These are phyloP conservation scores for Cairina moschata DNA, from an alignment of 2,113 vertebrate species.

Conservation along the genomic window DNA sequence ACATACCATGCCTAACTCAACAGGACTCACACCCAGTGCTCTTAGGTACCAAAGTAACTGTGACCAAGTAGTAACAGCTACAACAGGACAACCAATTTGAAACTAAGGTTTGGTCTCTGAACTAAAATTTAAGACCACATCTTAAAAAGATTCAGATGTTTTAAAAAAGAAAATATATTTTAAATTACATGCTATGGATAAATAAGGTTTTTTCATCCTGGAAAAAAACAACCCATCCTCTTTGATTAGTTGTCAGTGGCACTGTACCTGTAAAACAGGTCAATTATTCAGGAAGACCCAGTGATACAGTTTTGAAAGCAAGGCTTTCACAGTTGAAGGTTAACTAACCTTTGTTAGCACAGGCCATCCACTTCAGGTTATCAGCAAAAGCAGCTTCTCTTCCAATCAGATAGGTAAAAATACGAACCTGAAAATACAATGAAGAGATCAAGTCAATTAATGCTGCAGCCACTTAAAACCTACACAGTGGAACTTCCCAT, in stretches of 20 bases:
- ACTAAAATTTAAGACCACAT: not conserved
- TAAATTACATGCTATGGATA: not conserved
- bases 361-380: slow-evolving; percentile 99
- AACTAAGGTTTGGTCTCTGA: not conserved
- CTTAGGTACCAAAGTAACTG: not conserved
- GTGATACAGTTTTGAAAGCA: not conserved
- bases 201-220: not conserved
- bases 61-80: not conserved
- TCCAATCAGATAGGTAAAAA: slow-evolving; percentile 98
- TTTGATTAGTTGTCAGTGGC: not conserved
- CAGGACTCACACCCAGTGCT: not conserved
- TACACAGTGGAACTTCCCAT: not conserved
- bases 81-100: not conserved
- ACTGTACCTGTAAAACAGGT: not conserved
- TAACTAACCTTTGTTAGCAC: slow-evolving; percentile 96
- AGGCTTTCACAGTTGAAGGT: not conserved
- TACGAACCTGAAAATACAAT: slow-evolving; percentile 87
- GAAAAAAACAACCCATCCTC: not conserved
- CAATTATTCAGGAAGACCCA: not conserved
- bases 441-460: slow-evolving; percentile 8
- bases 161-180: not conserved
- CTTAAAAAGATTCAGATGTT: not conserved
- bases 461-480: not conserved
- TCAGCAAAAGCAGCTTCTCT: slow-evolving; percentile 97
- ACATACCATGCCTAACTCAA: not conserved